Evolutionary conservation across 2,113 vertebrate genomes (phyloP).

Genomic region (Neotragus pygmaeus): DNA sequence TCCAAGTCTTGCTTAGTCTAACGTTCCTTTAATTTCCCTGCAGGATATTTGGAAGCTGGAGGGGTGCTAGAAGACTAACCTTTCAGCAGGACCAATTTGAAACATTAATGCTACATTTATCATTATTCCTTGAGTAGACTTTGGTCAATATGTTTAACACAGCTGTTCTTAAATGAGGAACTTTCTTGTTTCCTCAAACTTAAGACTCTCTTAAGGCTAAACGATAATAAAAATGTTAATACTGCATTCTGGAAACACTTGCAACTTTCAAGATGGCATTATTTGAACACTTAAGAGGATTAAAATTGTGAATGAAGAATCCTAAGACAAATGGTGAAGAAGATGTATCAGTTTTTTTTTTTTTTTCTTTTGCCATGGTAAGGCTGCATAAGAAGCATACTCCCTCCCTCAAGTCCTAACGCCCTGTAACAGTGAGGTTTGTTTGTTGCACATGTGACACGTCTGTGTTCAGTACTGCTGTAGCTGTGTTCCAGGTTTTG

Average conservation of each 20-base stretch:
- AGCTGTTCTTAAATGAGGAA: constrained; percentile 37
- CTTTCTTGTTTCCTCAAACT: neutral
- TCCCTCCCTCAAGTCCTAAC: neutral
- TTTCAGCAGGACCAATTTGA: constrained; percentile 13
- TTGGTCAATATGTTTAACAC: constrained; percentile 3
- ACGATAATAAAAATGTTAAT: neutral
- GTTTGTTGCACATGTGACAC: rapidly evolving
- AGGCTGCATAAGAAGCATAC: neutral
- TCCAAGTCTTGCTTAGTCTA: neutral
- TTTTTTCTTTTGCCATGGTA: neutral
- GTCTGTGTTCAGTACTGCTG: neutral
- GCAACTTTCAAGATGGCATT: neutral
- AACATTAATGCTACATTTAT: constrained; percentile 20
- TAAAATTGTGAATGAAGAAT: neutral
- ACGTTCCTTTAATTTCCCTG: constrained; percentile 54
- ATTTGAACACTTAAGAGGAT: neutral
- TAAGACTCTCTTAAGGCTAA: neutral
- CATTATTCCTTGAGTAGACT: neutral
- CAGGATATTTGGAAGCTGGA: constrained; percentile 48
- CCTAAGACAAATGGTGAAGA: neutral
- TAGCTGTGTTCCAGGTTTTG: rapidly evolving
- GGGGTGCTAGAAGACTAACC: constrained; percentile 28
- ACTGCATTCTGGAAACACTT: neutral
- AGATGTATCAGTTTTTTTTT: neutral
- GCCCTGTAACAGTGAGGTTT: rapidly evolving